Conservation (phyloP, 2,113 vertebrate genomes). For the Mobula hypostoma region DNA sequence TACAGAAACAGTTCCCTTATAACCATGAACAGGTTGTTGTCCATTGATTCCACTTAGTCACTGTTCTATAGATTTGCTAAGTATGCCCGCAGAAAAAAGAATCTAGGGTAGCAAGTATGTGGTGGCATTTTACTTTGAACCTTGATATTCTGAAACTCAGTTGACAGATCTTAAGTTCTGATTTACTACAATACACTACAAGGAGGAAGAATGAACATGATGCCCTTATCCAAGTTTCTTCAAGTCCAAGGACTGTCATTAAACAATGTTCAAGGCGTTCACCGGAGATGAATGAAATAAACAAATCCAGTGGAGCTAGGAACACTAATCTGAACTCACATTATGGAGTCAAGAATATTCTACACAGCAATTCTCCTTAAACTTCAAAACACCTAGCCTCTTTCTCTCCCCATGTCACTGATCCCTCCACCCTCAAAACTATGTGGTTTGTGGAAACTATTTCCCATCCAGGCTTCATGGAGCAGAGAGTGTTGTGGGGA, state of each 20-base stretch:
- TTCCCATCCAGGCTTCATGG: no score
- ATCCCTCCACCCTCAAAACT: not conserved
- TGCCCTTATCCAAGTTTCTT: not conserved
- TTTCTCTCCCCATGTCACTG: not conserved
- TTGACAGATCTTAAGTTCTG: not conserved
- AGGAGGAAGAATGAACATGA: no score
- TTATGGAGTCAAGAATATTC: not conserved
- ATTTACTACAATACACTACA: not conserved
- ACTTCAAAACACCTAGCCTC: not conserved
- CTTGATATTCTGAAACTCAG: not conserved
- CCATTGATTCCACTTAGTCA: no score
- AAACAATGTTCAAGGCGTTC: not conserved
- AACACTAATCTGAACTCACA: not conserved
- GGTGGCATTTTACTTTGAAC: no score
- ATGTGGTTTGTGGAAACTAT: not conserved
- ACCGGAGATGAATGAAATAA: not conserved
- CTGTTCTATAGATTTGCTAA: no score
- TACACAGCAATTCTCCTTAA: no score
- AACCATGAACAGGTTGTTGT: no score
- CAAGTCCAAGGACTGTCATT: not conserved
- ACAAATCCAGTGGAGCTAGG: not conserved
- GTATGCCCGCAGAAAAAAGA: no score
- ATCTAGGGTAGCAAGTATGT: no score
- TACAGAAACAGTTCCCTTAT: no score
- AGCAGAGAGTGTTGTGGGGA: no score